Evolutionary conservation across 2,888 invertebrate genomes (phyloP), one percentile per base, ranked within the genome.

Genomic region (Cantharis rufa): DNA sequence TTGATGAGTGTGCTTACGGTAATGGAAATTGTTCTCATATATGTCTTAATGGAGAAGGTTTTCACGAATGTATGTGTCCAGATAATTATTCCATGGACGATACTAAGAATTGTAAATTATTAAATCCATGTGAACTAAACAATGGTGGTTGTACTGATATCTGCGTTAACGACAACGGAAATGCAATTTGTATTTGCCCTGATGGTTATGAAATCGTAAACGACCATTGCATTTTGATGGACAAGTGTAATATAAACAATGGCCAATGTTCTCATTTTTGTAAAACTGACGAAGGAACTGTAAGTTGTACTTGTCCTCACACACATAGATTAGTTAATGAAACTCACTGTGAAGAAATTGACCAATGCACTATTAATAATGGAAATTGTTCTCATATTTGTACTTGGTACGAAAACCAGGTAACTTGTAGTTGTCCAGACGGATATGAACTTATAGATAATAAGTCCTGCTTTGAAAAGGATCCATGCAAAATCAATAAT

Each of bases 311-410:
- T 1, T 83, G 83, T 62, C 89, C 4, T 83, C 88, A 62, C 18
- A 48, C 32, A n/a, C 69, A 75, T 24, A 1, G 1, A 9, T 63
- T 75, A 15, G 2, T 48, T 3, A 32, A 71, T 61, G 63, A 63
- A 48, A 72, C 48, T 3, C 21, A 61, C 62, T 90, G 90, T 80
- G 76, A 82, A 1, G 78, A 80, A 73, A 74, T 78, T 4, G 82
- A 85, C 77, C 80, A 81, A 5, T 87, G 87, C 69, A 85, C 83
- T 79, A 82, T 81, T 13, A 83, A 88, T 69, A 91, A 92, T 79
- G 91, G 91, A 1, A 91, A 91, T 15, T 92, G 92, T 84, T 89
- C 90, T 0, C 89, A 90, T 78, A 85, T 85, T 24, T 92, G 92
- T 78, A 80, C 86, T 77, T 79, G 86, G 62, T 61, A 69, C 16